Conservation (phyloP, 2,113 vertebrate species). For the Pygoscelis antarcticus region DNA sequence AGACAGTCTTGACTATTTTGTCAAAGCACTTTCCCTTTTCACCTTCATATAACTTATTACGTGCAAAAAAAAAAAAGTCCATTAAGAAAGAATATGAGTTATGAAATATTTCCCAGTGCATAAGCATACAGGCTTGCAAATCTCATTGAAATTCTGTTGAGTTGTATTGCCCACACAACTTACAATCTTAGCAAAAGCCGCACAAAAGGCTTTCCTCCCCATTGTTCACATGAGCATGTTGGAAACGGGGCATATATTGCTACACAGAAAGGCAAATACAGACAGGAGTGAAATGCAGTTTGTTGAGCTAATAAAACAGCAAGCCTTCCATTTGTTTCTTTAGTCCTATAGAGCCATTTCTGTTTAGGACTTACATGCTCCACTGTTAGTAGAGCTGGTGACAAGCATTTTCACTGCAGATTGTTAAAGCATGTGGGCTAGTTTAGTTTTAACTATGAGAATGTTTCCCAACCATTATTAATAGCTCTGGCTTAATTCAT, state of each 20-base stretch:
- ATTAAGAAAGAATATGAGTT: not conserved
- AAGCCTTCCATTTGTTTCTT: constrained; percentile 36
- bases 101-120: constrained; percentile 1
- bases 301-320: constrained; percentile 30
- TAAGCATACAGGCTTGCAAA: not conserved
- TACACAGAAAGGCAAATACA: not conserved
- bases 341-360: not conserved
- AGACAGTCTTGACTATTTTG: not conserved
- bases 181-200: not conserved
- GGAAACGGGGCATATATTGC: not conserved
- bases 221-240: constrained; percentile 16
- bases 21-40: not conserved
- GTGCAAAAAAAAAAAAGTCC: not conserved
- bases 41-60: not conserved
- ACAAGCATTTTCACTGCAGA: not conserved
- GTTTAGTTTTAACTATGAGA: not conserved
- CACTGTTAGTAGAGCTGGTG: not conserved
- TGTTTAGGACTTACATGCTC: not conserved
- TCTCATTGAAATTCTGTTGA: constrained; percentile 8
- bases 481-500: not conserved
- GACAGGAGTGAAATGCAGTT: constrained; percentile 5
- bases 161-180: constrained; percentile 26
- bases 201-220: constrained; percentile 35
- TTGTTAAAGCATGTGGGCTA: not conserved
- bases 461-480: not conserved